Base-by-base conservation (phyloP, 2,888 invertebrate species). In the Microplitis deprimator region DNA sequence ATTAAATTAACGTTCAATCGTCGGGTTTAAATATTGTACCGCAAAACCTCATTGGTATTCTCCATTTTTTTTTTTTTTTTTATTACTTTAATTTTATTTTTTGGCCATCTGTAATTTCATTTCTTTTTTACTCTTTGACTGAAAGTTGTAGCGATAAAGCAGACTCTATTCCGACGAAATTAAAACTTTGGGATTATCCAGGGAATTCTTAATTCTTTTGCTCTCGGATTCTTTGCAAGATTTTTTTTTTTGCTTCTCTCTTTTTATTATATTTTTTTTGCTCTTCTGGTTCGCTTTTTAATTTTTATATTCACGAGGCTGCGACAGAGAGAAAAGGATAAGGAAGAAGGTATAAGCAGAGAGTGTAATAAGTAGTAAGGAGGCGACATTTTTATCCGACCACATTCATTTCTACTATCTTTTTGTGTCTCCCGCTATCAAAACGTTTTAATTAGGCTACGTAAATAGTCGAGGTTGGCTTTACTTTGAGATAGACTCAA, bases 381-480 rank as follows among this genome's bases (percentile, higher is more conserved):
- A 17, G 62, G 40, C 73, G 38, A 62, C 62, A 38, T 73, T 73
- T 73, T 38, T 41, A 20, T 65, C 65, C 65, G 29, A 41, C 64
- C 65, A 50, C 29, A 73, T 77, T 69, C 76, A 61, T 68, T 59
- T 38, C 70, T 70, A n/a, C 62, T 61, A 38, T 68, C 68, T 41
- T 69, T 29, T 62, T 75, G 64, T 67, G 74, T 65, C 17, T 39
- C 29, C 41, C 73, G 71, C 59, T 60, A 68, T 68, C 69, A 77
- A 75, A 79, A 79, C 76, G 70, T 77, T 79, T 79, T 79, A 79
- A 79, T 79, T 79, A 79, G 77, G 70, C 78, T 79, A 76, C 67
- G 78, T 77, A 78, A 79, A 79, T 78, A 79, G 39, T 41, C 60
- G 61, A 64, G 41, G 50, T n/a, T 17, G n/a, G 41, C 62, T 64